phyloP scores from a whole-genome alignment of 2,797 vertebrate species.

The Dendrocincla tyrannina region DNA sequence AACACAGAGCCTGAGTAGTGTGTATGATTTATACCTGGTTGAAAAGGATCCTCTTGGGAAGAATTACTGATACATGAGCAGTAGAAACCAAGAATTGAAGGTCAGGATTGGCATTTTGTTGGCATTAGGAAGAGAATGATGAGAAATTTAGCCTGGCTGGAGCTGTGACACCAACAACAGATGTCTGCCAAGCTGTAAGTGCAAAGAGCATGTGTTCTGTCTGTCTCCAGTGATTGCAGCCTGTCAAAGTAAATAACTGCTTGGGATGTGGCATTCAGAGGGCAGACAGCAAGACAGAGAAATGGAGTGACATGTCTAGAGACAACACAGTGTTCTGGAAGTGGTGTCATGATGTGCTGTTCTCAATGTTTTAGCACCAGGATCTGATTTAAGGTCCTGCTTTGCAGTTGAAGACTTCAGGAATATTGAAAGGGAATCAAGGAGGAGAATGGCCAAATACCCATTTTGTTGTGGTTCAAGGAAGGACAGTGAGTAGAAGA shows the following conservation, averaged over 20 bases:
- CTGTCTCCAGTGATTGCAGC: background rate
- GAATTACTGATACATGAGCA: background rate
- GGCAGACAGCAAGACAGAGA: background rate
- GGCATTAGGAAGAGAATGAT: background rate
- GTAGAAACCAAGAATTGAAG: background rate
- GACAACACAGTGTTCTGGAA: background rate
- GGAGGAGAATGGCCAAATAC: background rate
- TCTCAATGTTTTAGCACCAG: background rate
- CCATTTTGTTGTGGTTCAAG: background rate
- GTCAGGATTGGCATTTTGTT: background rate
- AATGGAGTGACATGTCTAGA: background rate
- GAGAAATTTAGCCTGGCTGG: background rate
- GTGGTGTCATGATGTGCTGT: background rate
- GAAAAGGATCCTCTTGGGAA: background rate
- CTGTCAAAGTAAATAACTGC: background rate
- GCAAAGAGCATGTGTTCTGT: background rate
- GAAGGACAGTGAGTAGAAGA: background rate
- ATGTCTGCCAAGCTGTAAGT: background rate
- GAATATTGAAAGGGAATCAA: background rate
- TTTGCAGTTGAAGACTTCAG: conserved; percentile 4
- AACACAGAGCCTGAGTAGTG: background rate
- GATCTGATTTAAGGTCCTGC: background rate
- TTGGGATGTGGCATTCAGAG: background rate
- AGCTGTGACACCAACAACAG: background rate
- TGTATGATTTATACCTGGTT: background rate